Evolutionary conservation across 2,113 vertebrate genomes (phyloP).

Genomic region (Atlantisia rogersi): DNA sequence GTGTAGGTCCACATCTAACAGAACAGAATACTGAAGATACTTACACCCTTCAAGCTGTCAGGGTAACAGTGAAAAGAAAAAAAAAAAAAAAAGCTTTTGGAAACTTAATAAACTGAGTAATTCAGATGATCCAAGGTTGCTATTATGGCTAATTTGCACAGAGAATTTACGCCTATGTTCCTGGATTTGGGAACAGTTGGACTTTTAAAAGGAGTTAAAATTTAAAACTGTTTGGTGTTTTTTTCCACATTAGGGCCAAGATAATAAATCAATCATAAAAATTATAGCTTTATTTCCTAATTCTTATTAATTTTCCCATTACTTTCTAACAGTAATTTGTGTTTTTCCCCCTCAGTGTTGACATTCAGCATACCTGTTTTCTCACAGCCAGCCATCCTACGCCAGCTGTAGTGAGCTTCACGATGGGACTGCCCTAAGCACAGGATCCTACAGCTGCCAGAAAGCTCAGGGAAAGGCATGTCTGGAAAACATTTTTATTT

Average conservation of each 20-base stretch:
- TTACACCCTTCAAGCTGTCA: background rate
- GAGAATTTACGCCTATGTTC: background rate
- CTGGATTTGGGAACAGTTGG: background rate
- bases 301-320: background rate
- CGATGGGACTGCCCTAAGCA: background rate
- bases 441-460: background rate
- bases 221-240: background rate
- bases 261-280: background rate
- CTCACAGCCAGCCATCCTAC: background rate
- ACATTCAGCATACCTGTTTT: background rate
- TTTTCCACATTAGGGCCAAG: background rate
- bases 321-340: background rate
- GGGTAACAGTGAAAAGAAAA: background rate
- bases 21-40: background rate
- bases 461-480: background rate
- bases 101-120: background rate
- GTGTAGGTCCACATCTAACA: background rate
- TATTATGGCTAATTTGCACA: background rate
- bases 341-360: rapidly evolving
- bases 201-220: background rate
- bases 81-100: background rate
- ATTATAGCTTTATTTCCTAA: background rate
- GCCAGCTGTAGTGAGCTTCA: background rate
- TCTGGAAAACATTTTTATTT: background rate
- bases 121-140: background rate